Evolutionary conservation across 2,113 vertebrate genomes (phyloP).

Genomic region (Takifugu flavidus): DNA sequence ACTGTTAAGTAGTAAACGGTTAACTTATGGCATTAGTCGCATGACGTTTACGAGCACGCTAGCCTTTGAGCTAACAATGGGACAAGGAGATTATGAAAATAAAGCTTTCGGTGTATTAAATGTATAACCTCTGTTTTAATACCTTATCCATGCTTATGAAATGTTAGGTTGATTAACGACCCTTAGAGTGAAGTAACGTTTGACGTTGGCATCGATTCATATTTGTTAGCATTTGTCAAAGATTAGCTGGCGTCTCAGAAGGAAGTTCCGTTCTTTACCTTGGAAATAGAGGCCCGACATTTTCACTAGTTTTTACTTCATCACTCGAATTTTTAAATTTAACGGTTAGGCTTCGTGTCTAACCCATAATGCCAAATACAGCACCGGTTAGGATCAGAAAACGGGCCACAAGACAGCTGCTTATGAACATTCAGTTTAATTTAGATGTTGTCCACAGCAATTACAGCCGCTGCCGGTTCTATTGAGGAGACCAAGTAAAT

Average conservation of each 20-base stretch:
- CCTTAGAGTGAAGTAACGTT: not conserved
- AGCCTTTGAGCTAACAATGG: slow-evolving; percentile 69
- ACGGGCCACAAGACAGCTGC: too few relatives aligned
- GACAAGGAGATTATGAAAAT: slow-evolving; percentile 37
- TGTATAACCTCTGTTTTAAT: not conserved
- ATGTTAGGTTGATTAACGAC: too few relatives aligned
- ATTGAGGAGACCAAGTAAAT: too few relatives aligned
- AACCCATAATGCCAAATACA: not conserved
- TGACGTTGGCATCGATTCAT: not conserved
- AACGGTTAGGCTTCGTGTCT: too few relatives aligned
- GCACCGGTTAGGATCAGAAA: too few relatives aligned
- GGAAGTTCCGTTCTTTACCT: slow-evolving; percentile 27
- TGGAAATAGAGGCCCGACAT: slow-evolving; percentile 41
- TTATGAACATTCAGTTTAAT: too few relatives aligned
- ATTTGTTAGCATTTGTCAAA: not conserved
- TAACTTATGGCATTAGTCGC: not conserved
- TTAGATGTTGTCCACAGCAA: too few relatives aligned
- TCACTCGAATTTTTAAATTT: not conserved
- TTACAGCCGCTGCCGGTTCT: too few relatives aligned
- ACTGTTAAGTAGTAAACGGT: slow-evolving; percentile 7
- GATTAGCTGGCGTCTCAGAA: slow-evolving; percentile 2
- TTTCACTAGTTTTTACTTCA: slow-evolving; percentile 35
- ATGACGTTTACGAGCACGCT: slow-evolving; percentile 21
- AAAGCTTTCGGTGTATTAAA: slow-evolving; percentile 2
- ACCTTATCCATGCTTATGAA: not conserved